These are phyloP conservation scores for Allacma fusca DNA, from an alignment of 2,888 invertebrate species.

Conservation along the genomic window DNA sequence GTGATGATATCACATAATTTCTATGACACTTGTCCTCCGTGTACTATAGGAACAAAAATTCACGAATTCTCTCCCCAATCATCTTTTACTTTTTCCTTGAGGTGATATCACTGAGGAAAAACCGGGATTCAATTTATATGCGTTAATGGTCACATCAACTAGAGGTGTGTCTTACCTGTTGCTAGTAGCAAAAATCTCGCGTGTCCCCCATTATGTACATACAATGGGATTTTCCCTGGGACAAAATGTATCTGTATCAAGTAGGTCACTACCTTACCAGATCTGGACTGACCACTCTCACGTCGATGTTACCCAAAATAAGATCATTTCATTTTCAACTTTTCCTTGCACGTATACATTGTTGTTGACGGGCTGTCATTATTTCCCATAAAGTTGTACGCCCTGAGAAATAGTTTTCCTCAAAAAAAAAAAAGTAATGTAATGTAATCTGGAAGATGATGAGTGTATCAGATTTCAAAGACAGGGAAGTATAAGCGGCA, in stretches of 20 bases:
- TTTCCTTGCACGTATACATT: neutral
- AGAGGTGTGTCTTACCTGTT: neutral
- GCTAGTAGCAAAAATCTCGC: neutral
- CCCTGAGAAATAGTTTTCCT: no score
- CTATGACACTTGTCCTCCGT: constrained; percentile 8
- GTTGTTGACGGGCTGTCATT: neutral
- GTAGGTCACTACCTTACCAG: constrained; percentile 5
- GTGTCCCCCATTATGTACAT: neutral
- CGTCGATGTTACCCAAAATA: constrained; percentile 16
- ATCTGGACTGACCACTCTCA: constrained; percentile 33
- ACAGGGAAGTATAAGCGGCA: no score
- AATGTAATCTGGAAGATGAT: no score
- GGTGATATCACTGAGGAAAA: neutral
- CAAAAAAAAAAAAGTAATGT: no score
- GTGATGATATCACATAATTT: constrained; percentile 24
- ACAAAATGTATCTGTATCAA: neutral
- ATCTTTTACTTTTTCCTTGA: neutral
- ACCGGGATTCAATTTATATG: neutral
- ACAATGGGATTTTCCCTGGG: neutral
- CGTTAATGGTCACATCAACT: neutral
- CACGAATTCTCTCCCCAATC: neutral
- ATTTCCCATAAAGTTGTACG: no score
- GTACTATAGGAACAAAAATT: neutral
- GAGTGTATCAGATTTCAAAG: no score
- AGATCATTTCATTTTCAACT: constrained; percentile 29